phyloP scores from a whole-genome alignment of 2,113 vertebrate genomes.

The Porphyrio hochstetteri region DNA sequence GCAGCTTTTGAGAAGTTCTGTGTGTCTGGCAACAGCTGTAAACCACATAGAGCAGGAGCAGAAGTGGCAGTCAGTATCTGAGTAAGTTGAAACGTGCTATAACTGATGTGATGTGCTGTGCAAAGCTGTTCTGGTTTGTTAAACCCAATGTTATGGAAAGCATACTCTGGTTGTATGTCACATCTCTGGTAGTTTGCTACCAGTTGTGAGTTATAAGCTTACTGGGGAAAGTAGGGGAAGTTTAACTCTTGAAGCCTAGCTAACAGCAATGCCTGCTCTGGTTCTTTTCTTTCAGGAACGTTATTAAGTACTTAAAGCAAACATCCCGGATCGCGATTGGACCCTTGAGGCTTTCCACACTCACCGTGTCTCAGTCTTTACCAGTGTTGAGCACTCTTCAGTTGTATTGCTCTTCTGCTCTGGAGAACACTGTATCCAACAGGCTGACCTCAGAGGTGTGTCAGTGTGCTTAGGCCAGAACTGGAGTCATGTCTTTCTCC shows the following conservation, averaged over 20 bases:
- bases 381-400: slow-evolving; percentile 91
- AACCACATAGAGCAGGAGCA: slow-evolving; percentile 85
- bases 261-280: background rate
- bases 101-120: background rate
- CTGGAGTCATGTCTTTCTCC: background rate
- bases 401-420: slow-evolving; percentile 87
- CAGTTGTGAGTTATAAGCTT: background rate
- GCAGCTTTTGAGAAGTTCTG: slow-evolving; percentile 91
- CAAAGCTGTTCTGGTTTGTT: background rate
- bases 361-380: slow-evolving; percentile 86
- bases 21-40: slow-evolving; percentile 84
- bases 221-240: background rate
- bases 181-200: background rate
- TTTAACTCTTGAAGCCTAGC: background rate
- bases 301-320: slow-evolving; percentile 94
- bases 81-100: slow-evolving; percentile 79
- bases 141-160: background rate
- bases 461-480: background rate
- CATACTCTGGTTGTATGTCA: background rate
- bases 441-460: slow-evolving; percentile 86
- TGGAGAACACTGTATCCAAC: slow-evolving; percentile 89
- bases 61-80: slow-evolving; percentile 81
- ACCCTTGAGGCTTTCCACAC: slow-evolving; percentile 89
- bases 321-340: slow-evolving; percentile 90
- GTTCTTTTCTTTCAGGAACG: slow-evolving; percentile 72